These are phyloP conservation scores for Pseudachorutes palmiensis DNA, from an alignment of 1,140 invertebrate genomes.

Conservation along the genomic window DNA sequence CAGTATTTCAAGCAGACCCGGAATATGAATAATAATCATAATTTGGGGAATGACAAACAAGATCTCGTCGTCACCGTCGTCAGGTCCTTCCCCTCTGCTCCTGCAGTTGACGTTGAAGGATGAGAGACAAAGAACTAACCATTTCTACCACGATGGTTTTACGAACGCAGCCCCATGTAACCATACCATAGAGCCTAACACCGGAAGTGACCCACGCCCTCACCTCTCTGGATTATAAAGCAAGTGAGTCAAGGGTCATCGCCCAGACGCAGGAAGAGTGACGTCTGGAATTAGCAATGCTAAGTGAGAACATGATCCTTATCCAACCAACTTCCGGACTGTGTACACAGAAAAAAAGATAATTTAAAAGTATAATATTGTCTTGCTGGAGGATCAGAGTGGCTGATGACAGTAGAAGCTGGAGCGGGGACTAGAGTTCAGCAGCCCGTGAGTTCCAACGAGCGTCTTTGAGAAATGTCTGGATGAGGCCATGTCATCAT, in stretches of 20 bases:
- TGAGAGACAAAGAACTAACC: background rate
- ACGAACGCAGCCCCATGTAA: too few species aligned
- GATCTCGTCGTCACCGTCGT: background rate
- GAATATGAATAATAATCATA: constrained; percentile 13
- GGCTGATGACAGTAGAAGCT: background rate
- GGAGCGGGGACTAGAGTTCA: background rate
- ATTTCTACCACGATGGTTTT: too few species aligned
- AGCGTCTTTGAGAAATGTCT: constrained; percentile 2
- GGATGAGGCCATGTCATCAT: background rate
- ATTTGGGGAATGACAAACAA: constrained; percentile 6
- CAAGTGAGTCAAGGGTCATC: constrained; percentile 17
- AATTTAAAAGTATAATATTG: constrained; percentile 17
- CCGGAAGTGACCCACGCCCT: constrained; percentile 22
- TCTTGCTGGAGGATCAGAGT: background rate
- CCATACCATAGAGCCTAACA: too few species aligned
- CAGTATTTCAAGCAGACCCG: background rate
- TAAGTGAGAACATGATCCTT: constrained; percentile 15
- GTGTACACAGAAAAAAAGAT: background rate
- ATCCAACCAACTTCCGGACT: constrained; percentile 6
- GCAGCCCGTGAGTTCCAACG: background rate
- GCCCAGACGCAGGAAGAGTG: constrained; percentile 4
- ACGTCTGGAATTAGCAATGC: constrained; percentile 8
- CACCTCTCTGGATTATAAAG: background rate
- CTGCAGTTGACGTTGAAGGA: background rate
- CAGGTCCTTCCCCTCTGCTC: background rate